Evolutionary conservation across 2,888 invertebrate species (phyloP), one percentile per base, ranked within the genome.

Genomic region (Andrena dorsata): DNA sequence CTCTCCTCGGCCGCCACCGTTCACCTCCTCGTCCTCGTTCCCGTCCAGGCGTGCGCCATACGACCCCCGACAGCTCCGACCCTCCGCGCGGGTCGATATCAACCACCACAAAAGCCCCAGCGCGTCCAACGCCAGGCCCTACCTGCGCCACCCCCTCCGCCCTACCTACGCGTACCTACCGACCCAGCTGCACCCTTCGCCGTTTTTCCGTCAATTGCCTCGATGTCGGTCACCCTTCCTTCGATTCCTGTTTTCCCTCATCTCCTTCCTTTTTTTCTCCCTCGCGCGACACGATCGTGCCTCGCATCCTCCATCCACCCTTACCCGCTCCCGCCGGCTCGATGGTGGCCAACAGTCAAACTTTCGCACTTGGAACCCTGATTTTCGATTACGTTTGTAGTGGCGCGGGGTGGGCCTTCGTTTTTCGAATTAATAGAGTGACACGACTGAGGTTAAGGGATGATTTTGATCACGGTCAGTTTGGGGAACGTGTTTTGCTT

Each of bases 41-140:
- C 76, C 92, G 93, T 93, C 88, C 93, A 92, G 92, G 91, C 94
- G 86, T 93, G 92, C 92, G 93, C 92, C 88, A 88, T 92, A 80
- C 91, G 91, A 69, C 61, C 58, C 76, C 74, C 82, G 75, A 77
- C 80, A 90, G 88, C 88, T 88, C 90, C 86, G 89, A 92, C 90
- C 92, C 92, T 92, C 92, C 71, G 88, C 93, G 89, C 90, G 93
- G 93, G 92, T 92, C 93, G 93, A 93, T 93, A 93, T 90, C 89
- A 90, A 90, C 90, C 91, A 91, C 89, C 91, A 86, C 87, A 84
- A 85, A 56, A 84, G 79, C 88, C 88, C 89, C 87, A 88, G 86
- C 84, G 83, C 58, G 87, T 86, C 82, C 82, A 16, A 74, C 65
- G 80, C 76, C 76, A 81, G 84, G 84, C 78, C 83, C 86, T 86